Conservation (phyloP, 2,888 invertebrate species). For the Onchidella celtica region DNA sequence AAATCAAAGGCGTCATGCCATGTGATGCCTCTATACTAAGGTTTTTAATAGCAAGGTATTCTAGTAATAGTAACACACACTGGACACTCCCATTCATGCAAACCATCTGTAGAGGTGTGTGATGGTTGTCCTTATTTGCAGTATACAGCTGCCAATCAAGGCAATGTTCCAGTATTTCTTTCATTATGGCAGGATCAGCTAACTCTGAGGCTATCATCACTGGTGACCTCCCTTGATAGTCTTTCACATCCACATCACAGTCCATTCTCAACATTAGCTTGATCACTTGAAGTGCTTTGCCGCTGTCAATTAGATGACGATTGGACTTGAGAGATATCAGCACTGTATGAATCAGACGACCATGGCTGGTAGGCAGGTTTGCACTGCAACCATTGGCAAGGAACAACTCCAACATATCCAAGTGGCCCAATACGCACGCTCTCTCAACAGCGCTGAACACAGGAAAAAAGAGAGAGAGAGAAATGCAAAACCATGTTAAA, state of each 20-base stretch:
- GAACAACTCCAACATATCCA: conserved; percentile 59
- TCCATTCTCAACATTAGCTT: conserved; percentile 52
- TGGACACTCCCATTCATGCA: conserved; percentile 61
- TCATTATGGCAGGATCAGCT: conserved; percentile 56
- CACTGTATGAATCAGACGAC: conserved; percentile 62
- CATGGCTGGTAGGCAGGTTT: conserved; percentile 62
- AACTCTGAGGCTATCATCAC: conserved; percentile 60
- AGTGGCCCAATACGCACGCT: conserved; percentile 60
- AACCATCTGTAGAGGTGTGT: conserved; percentile 64
- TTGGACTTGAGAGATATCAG: conserved; percentile 56
- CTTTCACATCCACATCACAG: conserved; percentile 61
- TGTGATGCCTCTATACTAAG: conserved; percentile 54
- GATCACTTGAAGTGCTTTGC: conserved; percentile 53
- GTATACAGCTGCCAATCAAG: conserved; percentile 52
- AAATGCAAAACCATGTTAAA: not conserved
- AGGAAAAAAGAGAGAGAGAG: not conserved
- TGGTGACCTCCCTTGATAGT: conserved; percentile 56
- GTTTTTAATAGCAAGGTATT: conserved; percentile 48
- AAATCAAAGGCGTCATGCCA: conserved; percentile 56
- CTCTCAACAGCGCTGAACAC: conserved; percentile 55
- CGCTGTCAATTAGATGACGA: conserved; percentile 48
- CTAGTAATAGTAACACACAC: conserved; percentile 57
- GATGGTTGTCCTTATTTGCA: conserved; percentile 53
- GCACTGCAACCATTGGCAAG: conserved; percentile 64
- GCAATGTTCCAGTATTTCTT: conserved; percentile 52